phyloP scores from a whole-genome alignment of 2,888 invertebrate genomes.

The Cabera pusaria region DNA sequence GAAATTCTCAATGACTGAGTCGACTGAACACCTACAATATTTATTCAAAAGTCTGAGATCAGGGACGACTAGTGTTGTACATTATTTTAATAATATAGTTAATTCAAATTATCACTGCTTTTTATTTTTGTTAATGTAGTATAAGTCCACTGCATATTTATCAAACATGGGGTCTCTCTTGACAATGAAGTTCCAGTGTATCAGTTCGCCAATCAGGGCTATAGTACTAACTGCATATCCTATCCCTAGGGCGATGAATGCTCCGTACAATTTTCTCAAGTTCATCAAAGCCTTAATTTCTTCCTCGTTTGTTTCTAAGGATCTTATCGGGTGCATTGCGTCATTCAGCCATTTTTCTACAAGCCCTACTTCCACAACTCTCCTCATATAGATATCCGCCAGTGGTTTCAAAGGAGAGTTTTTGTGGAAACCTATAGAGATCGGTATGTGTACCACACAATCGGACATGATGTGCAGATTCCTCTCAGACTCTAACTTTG shows the following conservation, averaged over 20 bases:
- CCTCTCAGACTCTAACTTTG: conserved; percentile 50
- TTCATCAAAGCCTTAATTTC: conserved; percentile 90
- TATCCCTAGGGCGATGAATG: conserved; percentile 87
- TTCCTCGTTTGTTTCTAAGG: conserved; percentile 81
- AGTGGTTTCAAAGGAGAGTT: conserved; percentile 90
- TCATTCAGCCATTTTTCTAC: conserved; percentile 91
- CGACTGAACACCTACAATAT: conserved; percentile 46
- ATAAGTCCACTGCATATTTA: conserved; percentile 84
- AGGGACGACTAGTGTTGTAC: conserved; percentile 40
- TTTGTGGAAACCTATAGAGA: conserved; percentile 91
- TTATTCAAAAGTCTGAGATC: conserved; percentile 44
- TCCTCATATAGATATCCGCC: conserved; percentile 86
- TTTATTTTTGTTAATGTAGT: conserved; percentile 75
- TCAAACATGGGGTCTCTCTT: conserved; percentile 88
- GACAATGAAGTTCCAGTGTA: conserved; percentile 87
- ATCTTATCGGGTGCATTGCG: conserved; percentile 84
- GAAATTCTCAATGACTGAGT: conserved; percentile 14
- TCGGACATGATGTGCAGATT: conserved; percentile 92
- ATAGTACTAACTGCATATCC: conserved; percentile 86
- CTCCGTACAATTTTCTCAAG: conserved; percentile 90
- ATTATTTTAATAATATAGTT: conserved; percentile 40
- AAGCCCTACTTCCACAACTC: conserved; percentile 89
- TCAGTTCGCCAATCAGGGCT: conserved; percentile 83
- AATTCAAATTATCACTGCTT: conserved; percentile 40
- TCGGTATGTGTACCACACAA: conserved; percentile 91